Base-by-base conservation (phyloP, 2,888 invertebrate genomes). In the Loripinus fragilis region DNA sequence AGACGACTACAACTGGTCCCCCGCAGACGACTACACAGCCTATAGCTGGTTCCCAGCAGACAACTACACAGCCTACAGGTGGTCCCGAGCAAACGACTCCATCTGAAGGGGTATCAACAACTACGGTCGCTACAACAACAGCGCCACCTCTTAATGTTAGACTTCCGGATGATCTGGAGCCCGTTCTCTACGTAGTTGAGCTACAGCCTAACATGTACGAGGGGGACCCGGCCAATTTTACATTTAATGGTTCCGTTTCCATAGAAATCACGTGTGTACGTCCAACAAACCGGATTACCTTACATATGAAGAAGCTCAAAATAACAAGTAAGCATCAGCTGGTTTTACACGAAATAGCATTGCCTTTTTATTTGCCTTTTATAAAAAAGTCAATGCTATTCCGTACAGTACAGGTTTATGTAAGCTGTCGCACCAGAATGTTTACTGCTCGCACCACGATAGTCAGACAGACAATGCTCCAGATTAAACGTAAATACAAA, bases 141-240 rank as follows among this genome's bases (percentile, higher is more conserved):
- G 77, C 84, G 17, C 28, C 70, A 12, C 68, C 70, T 5, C 41
- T 71, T 20, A 81, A 92, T 67, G 88, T 91, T 20, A 38, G 92
- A 10, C 80, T 92, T 23, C 92, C 92, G 0, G 66, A 38, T n/a
- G 65, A 83, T 17, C 74, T 91, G 35, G 68, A 86, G n/a, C 92
- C 92, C 0, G 35, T 86, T 12, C 76, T 89, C 71, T 92, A 92
- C 78, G 86, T 87, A 20, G 85, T 92, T 15, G 89, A 89, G 69
- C 81, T 91, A 8, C 86, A 89, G 65, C 91, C 91, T 0, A 76
- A 90, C 73, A 90, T 92, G 86, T 89, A 91, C 78, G 84, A 77
- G 20, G 78, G 67, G 20, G 80, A 88, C 41, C 85, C 90, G 0
- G 76, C 78, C 15, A 67, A 78, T 8, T 92, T 91, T 79, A 85